Base-by-base conservation (phyloP, 2,113 vertebrate species). In the Grallaria varia region DNA sequence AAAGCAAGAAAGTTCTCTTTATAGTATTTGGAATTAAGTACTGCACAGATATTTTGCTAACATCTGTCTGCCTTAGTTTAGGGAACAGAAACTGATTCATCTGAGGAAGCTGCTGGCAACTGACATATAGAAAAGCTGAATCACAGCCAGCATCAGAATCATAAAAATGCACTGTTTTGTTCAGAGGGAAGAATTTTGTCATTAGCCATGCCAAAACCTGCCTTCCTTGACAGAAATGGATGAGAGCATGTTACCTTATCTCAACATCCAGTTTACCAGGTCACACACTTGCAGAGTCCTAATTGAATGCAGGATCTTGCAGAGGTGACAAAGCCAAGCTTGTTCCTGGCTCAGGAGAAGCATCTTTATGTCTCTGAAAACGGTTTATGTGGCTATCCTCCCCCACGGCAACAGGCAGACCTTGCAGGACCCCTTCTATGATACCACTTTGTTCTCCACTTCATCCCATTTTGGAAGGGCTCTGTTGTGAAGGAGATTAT, bases 81-180 rank as follows among this genome's bases (percentile, higher is more conserved):
- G 87, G 90, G 89, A 95, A 39, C 67, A 85, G 85, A 95, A 95
- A 86, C 86, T 80, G 89, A 92, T 94, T 96, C 85, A 87, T 97
- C 89, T 87, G 93, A 97, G 83, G 89, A 96, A 97, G 88, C 73
- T 89, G 88, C 85, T 97, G 96, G 97, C 96, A 97, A 89, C 69
- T 68, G 87, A 82, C 58, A 86, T 42, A 79, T 9, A 93, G 67
- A 90, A 95, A 64, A 77, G 37, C 77, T 94, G 96, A 96, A 96
- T 84, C 92, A 92, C 85, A 94, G 93, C 95, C 96, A 96, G 47
- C 64, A 62, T 56, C 82, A 88, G 81, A 93, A 95, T 74, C 55
- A 74, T 85, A 90, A 84, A 96, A 96, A 87, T 77, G 74, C 63
- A 56, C 82, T 82, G 40, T 68, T 96, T 91, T 84, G 79, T 84